Evolutionary conservation across 2,888 invertebrate species (phyloP), one percentile per base, ranked within the genome.

Genomic region (Imbricaverruca yamaguchii): DNA sequence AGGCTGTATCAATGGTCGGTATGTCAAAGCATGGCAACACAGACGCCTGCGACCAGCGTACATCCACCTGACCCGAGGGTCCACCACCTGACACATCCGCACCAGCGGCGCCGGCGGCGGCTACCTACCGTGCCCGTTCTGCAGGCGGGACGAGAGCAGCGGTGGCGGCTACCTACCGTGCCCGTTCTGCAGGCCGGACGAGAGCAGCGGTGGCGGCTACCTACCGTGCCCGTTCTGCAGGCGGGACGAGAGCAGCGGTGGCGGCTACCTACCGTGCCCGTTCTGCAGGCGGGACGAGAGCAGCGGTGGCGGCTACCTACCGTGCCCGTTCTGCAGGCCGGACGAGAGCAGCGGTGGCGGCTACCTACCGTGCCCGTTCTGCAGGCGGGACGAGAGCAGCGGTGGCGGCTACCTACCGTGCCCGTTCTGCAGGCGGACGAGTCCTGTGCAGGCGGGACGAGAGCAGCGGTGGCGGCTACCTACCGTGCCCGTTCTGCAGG

Each of bases 401-500:
- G 74, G 74, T 2, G 74, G 55, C 10, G 74, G 18, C 15, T 53
- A 74, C 74, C 10, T 74, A 74, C 74, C 74, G 53, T 74, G 74
- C 2, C 74, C 74, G 55, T 74, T 74, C 21, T n/a, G n/a, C n/a
- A n/a, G n/a, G n/a, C n/a, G n/a, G n/a, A n/a, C n/a, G n/a, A n/a
- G n/a, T n/a, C n/a, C n/a, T n/a, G n/a, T 53, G 53, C 13, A 74
- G 74, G 53, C 74, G 55, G 10, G 74, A 55, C 7, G 74, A 55
- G 53, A 74, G 74, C 74, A 74, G 74, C 9, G 74, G 74, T 2
- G 74, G 55, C 10, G 74, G 18, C 15, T 53, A 74, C 74, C 10
- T 74, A 74, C 74, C 74, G 53, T 74, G 74, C 2, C 74, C 74
- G 55, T 74, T 74, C 21, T 53, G 53, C 13, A 74, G 74, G 53